Evolutionary conservation across 1,140 invertebrate genomes (phyloP).

Genomic region (Bilobella aurantiaca): DNA sequence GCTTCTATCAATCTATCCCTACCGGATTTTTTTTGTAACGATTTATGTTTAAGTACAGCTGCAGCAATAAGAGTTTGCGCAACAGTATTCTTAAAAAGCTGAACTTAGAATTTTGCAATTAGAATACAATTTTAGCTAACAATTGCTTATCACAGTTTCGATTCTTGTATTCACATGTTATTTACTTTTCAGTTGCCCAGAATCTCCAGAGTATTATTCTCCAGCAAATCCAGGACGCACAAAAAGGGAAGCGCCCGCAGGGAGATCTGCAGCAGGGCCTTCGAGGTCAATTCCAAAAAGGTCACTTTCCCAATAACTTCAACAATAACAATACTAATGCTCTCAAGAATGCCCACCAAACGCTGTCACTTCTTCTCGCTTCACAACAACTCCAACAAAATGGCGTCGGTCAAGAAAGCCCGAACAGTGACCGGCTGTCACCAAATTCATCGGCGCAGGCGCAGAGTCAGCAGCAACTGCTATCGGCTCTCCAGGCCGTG

Average conservation of each 20-base stretch:
- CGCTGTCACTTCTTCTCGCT: constrained; percentile 39
- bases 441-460: constrained; percentile 18
- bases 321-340: constrained; percentile 13
- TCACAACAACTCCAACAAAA: constrained; percentile 36
- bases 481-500: constrained; percentile 37
- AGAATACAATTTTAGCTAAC: too few relatives aligned
- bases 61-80: too few relatives aligned
- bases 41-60: too few relatives aligned
- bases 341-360: constrained; percentile 38
- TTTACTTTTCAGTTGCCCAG: constrained; percentile 42
- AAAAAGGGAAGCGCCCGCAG: constrained; percentile 31
- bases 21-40: too few relatives aligned
- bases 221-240: constrained; percentile 40
- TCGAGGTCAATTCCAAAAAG: constrained; percentile 22
- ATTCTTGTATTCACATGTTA: constrained; percentile 5
- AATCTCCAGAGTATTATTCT: constrained; percentile 46
- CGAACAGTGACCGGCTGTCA: constrained; percentile 23
- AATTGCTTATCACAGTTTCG: too few relatives aligned
- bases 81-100: too few relatives aligned
- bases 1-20: too few relatives aligned
- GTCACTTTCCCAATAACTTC: constrained; percentile 14
- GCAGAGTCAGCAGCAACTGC: constrained; percentile 37
- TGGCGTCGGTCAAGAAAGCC: constrained; percentile 21
- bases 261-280: constrained; percentile 13
- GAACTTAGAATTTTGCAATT: too few relatives aligned